A percentile compares a stretch with the other conserved stretches of the same genome.
Evolutionary conservation across 2,797 vertebrate species (phyloP).

Genomic region (Cephalopachus bancanus): DNA sequence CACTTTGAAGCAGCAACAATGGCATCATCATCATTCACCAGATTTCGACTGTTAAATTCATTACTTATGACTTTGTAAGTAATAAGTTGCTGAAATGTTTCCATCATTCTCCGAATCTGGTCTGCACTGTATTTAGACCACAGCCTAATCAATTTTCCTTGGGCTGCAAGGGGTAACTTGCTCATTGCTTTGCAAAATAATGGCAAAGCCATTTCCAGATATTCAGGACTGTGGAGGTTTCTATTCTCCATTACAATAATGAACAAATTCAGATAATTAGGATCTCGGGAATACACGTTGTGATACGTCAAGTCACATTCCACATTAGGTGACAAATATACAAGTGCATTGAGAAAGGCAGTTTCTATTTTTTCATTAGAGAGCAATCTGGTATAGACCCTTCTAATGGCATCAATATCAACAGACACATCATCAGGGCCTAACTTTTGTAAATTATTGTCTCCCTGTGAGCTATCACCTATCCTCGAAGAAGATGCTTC

Average conservation of each 20-base stretch:
- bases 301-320: constrained; percentile 99
- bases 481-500: constrained; percentile 92
- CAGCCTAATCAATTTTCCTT: constrained; percentile 94
- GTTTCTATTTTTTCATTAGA: constrained; percentile 96
- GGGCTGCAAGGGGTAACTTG: constrained; percentile 95
- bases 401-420: constrained; percentile 95
- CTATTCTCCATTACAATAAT: constrained; percentile 98
- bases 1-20: constrained; percentile 98
- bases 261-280: constrained; percentile 98
- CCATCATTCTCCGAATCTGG: constrained; percentile 96
- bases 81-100: constrained; percentile 99
- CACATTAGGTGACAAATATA: constrained; percentile 97
- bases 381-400: constrained; percentile 95
- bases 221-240: constrained; percentile 99
- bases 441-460: constrained; percentile 89
- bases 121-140: constrained; percentile 94
- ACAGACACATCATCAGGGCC: constrained; percentile 93
- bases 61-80: constrained; percentile 99
- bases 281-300: constrained; percentile 96
- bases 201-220: constrained; percentile 97
- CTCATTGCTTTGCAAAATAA: constrained; percentile 99
- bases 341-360: constrained; percentile 97
- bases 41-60: constrained; percentile 95
- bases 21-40: constrained; percentile 97
- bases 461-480: constrained; percentile 90